Evolutionary conservation across 1,140 invertebrate species (phyloP).

Genomic region (Trichoplusia ni): DNA sequence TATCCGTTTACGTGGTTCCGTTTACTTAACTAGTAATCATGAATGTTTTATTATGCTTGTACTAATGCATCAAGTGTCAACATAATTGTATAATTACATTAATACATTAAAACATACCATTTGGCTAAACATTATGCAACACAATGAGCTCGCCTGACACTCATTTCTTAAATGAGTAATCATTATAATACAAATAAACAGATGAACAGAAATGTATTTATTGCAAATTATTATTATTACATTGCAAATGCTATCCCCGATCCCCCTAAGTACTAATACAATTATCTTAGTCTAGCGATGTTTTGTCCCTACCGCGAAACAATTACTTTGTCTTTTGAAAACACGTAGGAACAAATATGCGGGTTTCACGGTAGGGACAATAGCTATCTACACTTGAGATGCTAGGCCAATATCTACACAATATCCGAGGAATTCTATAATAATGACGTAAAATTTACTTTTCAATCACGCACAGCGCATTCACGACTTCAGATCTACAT

Average conservation of each 20-base stretch:
- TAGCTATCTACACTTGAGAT: slow-evolving; percentile 34
- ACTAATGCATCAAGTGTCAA: slow-evolving; percentile 21
- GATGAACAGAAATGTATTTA: slow-evolving; percentile 42
- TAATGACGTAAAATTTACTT: slow-evolving; percentile 15
- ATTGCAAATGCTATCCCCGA: slow-evolving; percentile 47
- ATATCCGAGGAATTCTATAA: slow-evolving; percentile 10
- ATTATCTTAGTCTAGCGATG: slow-evolving; percentile 55
- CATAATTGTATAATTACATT: background rate
- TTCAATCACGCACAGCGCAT: slow-evolving; percentile 21
- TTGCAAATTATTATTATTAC: slow-evolving; percentile 55
- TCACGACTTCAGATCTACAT: slow-evolving; percentile 39
- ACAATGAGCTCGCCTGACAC: slow-evolving; percentile 23
- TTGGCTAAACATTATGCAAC: slow-evolving; percentile 36
- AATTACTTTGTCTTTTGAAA: slow-evolving; percentile 6
- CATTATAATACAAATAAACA: slow-evolving; percentile 31
- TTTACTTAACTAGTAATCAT: background rate
- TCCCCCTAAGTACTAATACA: slow-evolving; percentile 72
- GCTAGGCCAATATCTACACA: slow-evolving; percentile 50
- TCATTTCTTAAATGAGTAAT: slow-evolving; percentile 27
- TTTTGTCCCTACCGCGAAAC: slow-evolving; percentile 14
- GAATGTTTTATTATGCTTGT: slow-evolving; percentile 17
- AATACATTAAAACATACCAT: slow-evolving; percentile 24
- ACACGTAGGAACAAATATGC: slow-evolving; percentile 9
- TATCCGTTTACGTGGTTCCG: background rate
- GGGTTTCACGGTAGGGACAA: slow-evolving; percentile 4